Evolutionary conservation across 2,113 vertebrate species (phyloP).

Genomic region (Phylloscopus trochiloides): DNA sequence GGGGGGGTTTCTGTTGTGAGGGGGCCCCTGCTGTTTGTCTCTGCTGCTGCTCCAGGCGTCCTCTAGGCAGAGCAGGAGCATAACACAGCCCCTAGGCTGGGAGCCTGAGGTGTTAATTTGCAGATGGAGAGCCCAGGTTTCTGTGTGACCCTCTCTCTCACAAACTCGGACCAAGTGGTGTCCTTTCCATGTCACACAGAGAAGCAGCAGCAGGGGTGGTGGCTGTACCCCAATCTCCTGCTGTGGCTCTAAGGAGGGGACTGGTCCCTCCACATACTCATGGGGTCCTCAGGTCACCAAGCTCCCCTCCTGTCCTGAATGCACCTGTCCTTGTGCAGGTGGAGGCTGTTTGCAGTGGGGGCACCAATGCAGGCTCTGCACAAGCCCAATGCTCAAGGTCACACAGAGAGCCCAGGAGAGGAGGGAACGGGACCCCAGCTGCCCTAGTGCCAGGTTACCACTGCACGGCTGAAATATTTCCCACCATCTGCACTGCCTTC

Average conservation of each 20-base stretch:
- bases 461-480: neutral
- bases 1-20: neutral
- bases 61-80: neutral
- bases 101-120: neutral
- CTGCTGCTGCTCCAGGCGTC: neutral
- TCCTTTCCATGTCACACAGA: neutral
- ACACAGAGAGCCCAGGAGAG: neutral
- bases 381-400: neutral
- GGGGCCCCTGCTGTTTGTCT: neutral
- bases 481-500: constrained; percentile 4
- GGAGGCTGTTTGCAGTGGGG: neutral
- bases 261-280: neutral
- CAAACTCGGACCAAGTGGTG: neutral
- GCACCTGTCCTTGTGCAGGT: neutral
- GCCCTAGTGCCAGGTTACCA: neutral
- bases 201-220: neutral
- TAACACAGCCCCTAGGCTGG: neutral
- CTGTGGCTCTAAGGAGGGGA: neutral
- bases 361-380: neutral
- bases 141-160: neutral
- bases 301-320: neutral
- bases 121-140: neutral
- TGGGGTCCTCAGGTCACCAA: neutral
- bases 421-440: neutral
- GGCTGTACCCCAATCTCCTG: accelerated